Evolutionary conservation across 2,797 vertebrate species (phyloP), one percentile per base, ranked within the genome.

Genomic region (Pangasius macronema): DNA sequence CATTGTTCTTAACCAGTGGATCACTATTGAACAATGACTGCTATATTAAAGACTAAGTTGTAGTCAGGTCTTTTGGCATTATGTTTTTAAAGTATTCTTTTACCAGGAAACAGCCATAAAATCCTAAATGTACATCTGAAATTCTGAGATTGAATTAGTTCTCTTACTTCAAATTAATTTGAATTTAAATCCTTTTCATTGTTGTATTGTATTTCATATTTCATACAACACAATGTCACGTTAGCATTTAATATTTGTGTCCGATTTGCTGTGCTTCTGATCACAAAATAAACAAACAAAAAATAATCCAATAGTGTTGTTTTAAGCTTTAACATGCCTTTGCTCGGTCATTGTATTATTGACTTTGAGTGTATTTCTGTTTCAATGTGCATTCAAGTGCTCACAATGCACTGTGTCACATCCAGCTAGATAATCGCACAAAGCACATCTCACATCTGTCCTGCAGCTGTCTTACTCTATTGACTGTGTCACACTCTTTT

Each of bases 381-480:
- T 94, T 94, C 93, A 95, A 85, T 84, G 89, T 55, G 73, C 87
- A 93, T 91, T 95, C 93, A 95, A 91, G 92, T 91, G 91, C 92
- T 93, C 86, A 94, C 92, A 95, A 94, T 92, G 86, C 91, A 90
- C 65, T 87, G 88, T 93, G 94, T 94, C 94, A 94, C 93, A 91
- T 93, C 92, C 90, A 91, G 93, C 90, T 85, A 92, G 95, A 94
- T 91, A 92, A 93, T 46, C 90, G 94, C 94, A 95, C 94, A 94
- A 93, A 91, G 85, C 49, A 55, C 63, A 89, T 91, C 95, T 95
- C 94, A 94, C 96, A 94, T 98, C 98, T 97, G 97, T 96, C 98
- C 98, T 99, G 98, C 97, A 98, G 94, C 90, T 90, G 89, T 93
- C 96, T 94, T 96, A 95, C 95, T 94, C 95, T 98, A 99, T 99